Base-by-base conservation (phyloP, 2,797 vertebrate genomes). In the Percopsis omiscomaycus region DNA sequence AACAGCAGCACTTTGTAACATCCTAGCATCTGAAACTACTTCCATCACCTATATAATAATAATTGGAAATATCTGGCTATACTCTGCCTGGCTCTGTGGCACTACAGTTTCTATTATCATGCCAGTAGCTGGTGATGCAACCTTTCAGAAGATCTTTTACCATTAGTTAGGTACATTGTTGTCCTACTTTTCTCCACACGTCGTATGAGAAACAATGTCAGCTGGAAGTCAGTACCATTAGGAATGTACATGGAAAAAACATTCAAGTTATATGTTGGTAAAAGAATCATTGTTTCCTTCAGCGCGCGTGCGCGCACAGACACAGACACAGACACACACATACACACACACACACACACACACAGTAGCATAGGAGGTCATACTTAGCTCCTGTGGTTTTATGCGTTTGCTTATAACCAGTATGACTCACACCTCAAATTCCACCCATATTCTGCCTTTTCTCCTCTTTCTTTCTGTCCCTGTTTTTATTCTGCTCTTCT, bases 381-480 rank as follows among this genome's bases (percentile, higher is more conserved):
- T 65, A 55, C 83, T 85, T 53, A 73, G 62, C 78, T 78, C 83
- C 74, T 71, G 84, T 69, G 77, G 85, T 84, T 89, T 87, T 86
- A 87, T 68, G 62, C 78, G 79, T 73, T 79, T 71, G 57, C 67
- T 81, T 77, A 74, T 82, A 82, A 85, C 69, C 83, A 85, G 85
- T 81, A 63, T 85, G 87, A 86, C 70, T 89, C 82, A 78, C 83
- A 87, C 86, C 84, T 87, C 80, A 73, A 84, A 77, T 85, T 83
- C 81, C 66, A 58, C n/a, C 61, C n/a, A 0, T 4, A 69, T 77
- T 66, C 49, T 68, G 50, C 59, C 12, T 65, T 3, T 71, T 66
- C 64, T 71, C 64, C 63, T 55, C 59, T 68, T 48, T 69, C 54
- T 52, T 52, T 11, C 46, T 37, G 59, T 12, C 14, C n/a, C 57